Base-by-base conservation (phyloP, 2,113 vertebrate genomes). In the Lycaon pictus region DNA sequence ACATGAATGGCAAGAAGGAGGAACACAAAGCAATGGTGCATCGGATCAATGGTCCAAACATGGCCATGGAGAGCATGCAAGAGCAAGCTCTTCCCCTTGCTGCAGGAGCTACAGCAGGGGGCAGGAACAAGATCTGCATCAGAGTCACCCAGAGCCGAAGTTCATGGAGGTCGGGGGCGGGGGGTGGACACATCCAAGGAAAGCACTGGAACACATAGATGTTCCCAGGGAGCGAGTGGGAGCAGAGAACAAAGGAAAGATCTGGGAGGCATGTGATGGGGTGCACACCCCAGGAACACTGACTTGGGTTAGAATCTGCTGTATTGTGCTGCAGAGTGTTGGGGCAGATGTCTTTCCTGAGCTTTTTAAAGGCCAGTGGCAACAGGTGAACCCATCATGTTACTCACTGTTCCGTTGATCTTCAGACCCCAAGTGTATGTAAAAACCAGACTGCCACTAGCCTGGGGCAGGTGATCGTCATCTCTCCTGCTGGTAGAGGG, bases 121-220 rank as follows among this genome's bases (percentile, higher is more conserved):
- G 37, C 1, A 4, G 25, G 37, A 35, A 12, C 2, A 3, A 56
- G 22, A 32, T 9, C n/a, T 15, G 32, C 53, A 1, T n/a, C 63
- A 0, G n/a, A 56, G 27, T 11, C 48, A 20, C 51, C 48, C 32
- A 13, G 35, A 74, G 43, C 23, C 10, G 3, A 11, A 27, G 43
- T 22, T 11, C 20, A 1, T 0, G 19, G 32, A 23, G 6, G 23
- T 2, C 13, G 13, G 51, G 1, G 16, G 37, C 10, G 1, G 1
- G 16, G 37, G 15, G 1, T 20, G 3, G 43, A 35, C 2, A 2
- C 29, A 22, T 2, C 53, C 32, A 11, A 81, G 65, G 29, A 22
- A 82, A 82, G 11, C 1, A 1, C 51, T 81, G 55, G 3, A 20
- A 67, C 22, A 3, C 4, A 25, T 0, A 22, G 65, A 56, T 0